Conservation (phyloP, 2,113 vertebrate species). For the Xenopus tropicalis region UCB_Xtro_10.0 CM004446.2:78905501-78906000, state of each 20-base stretch:
- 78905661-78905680: constrained; percentile 14
- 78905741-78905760: constrained; percentile 27
- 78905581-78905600: constrained; percentile 3
- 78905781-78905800: constrained; percentile 50
- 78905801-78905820: constrained; percentile 40
- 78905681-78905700: constrained; percentile 26
- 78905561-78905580: not conserved
- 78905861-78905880: constrained; percentile 33
- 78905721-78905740: constrained; percentile 42
- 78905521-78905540: not conserved
- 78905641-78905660: constrained; percentile 29
- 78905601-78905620: constrained; percentile 20
- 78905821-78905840: constrained; percentile 46
- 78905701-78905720: constrained; percentile 26
- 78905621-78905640: constrained; percentile 24
- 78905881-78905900: constrained; percentile 30
- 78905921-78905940: constrained; percentile 18
- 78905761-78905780: constrained; percentile 35
- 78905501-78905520: not conserved
- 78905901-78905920: constrained; percentile 24
- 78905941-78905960: constrained; percentile 13
- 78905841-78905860: constrained; percentile 40
- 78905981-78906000: not conserved
- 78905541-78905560: not conserved
- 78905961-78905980: constrained; percentile 15